phyloP scores from a whole-genome alignment of 2,888 invertebrate species.

The Trypoxylon attenuatum region DNA sequence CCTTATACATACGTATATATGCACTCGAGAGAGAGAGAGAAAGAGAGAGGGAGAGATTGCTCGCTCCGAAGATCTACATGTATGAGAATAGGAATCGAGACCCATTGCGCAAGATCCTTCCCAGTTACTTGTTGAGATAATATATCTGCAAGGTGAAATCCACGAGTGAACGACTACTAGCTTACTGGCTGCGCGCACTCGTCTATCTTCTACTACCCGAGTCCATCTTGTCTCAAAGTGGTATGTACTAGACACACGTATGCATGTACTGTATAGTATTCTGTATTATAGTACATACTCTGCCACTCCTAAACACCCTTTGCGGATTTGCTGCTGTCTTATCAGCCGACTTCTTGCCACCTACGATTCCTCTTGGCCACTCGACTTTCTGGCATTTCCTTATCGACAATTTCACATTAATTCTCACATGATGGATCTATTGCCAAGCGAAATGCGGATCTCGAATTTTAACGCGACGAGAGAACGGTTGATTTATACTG shows the following conservation, averaged over 20 bases:
- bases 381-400: no score
- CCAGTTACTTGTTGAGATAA: neutral
- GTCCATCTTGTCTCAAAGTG: constrained; percentile 38
- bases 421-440: no score
- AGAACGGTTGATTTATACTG: no score
- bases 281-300: no score
- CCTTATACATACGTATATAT: neutral
- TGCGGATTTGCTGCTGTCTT: constrained; percentile 38
- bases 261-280: no score
- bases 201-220: constrained; percentile 39
- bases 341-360: constrained; percentile 29
- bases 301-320: constrained; percentile 15
- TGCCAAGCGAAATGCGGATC: no score
- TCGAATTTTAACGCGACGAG: no score
- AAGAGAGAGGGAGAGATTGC: neutral
- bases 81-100: constrained; percentile 16
- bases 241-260: no score
- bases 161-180: constrained; percentile 13
- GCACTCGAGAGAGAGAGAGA: no score
- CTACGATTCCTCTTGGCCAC: no score
- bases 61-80: no score
- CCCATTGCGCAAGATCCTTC: neutral
- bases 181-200: constrained; percentile 21
- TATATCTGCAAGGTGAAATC: neutral
- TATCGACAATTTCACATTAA: no score